A percentile compares a stretch with the other conserved stretches of the same genome.
Evolutionary conservation across 2,888 invertebrate species (phyloP).

Genomic region (Sarcophaga caerulescens): DNA sequence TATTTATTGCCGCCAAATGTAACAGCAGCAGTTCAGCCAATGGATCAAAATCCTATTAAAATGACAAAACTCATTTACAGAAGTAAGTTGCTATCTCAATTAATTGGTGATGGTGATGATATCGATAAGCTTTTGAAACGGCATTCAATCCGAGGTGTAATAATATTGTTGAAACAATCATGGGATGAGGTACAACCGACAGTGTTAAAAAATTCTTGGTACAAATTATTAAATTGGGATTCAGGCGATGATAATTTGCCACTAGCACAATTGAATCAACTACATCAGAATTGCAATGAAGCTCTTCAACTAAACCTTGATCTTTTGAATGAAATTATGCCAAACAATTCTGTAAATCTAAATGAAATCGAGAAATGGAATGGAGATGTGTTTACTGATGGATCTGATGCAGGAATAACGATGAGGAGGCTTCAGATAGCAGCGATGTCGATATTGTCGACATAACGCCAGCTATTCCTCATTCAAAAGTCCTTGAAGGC

Average conservation of each 20-base stretch:
- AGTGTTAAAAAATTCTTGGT: conserved; percentile 50
- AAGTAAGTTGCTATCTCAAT: conserved; percentile 60
- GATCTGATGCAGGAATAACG: conserved; percentile 12
- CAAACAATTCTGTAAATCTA: conserved; percentile 32
- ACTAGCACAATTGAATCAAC: conserved; percentile 49
- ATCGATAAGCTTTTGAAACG: too few species aligned
- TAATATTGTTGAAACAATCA: conserved; percentile 55
- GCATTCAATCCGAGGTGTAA: conserved; percentile 58
- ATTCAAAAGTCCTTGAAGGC: conserved; percentile 47
- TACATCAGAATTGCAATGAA: conserved; percentile 59
- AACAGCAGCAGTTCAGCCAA: conserved; percentile 46
- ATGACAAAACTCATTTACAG: conserved; percentile 60
- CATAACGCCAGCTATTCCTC: conserved; percentile 48
- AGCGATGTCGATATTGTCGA: too few species aligned
- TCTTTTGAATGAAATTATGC: too few species aligned
- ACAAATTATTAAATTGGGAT: conserved; percentile 49
- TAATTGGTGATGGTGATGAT: conserved; percentile 53
- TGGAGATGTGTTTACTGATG: not conserved
- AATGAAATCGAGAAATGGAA: conserved; percentile 38
- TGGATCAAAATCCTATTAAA: conserved; percentile 53
- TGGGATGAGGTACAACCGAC: conserved; percentile 45
- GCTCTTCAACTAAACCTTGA: conserved; percentile 53
- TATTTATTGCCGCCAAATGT: conserved; percentile 46
- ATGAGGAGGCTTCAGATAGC: conserved; percentile 38
- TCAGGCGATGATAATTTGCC: conserved; percentile 53